Percentiles rank a stretch among this genome's conserved stretches.
These are phyloP conservation scores for Platalea minor DNA, from an alignment of 2,797 vertebrate genomes.

Conservation along the genomic window DNA sequence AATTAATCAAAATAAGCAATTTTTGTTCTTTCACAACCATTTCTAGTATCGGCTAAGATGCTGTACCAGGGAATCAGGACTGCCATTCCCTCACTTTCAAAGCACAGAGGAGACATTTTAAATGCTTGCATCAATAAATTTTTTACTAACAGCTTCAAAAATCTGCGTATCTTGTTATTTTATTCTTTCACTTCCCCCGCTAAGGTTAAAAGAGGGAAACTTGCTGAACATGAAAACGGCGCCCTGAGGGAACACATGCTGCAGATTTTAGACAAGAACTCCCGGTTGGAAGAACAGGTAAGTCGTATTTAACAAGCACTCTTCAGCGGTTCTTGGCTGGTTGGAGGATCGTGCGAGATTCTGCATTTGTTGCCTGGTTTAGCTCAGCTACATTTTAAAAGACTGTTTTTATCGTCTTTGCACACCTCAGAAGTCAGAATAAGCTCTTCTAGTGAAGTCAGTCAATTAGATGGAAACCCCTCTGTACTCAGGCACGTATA, in stretches of 20 bases:
- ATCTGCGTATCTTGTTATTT: neutral
- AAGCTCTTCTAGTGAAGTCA: neutral
- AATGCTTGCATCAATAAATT: neutral
- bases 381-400: neutral
- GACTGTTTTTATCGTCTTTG: neutral
- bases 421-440: neutral
- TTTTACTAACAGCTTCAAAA: slow-evolving; percentile 14
- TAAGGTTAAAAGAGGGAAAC: slow-evolving; percentile 79
- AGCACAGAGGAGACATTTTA: neutral
- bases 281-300: slow-evolving; percentile 83
- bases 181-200: neutral
- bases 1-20: neutral
- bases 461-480: neutral
- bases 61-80: neutral
- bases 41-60: neutral
- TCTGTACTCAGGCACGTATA: neutral
- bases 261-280: slow-evolving; percentile 85
- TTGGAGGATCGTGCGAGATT: neutral
- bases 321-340: neutral
- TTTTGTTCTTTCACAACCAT: neutral
- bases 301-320: neutral
- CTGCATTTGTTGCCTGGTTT: neutral
- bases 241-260: slow-evolving; percentile 85
- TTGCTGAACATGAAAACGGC: slow-evolving; percentile 81
- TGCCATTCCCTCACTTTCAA: neutral